Base-by-base conservation (phyloP, 1,140 invertebrate genomes). In the Xylocopa sonorina region DNA sequence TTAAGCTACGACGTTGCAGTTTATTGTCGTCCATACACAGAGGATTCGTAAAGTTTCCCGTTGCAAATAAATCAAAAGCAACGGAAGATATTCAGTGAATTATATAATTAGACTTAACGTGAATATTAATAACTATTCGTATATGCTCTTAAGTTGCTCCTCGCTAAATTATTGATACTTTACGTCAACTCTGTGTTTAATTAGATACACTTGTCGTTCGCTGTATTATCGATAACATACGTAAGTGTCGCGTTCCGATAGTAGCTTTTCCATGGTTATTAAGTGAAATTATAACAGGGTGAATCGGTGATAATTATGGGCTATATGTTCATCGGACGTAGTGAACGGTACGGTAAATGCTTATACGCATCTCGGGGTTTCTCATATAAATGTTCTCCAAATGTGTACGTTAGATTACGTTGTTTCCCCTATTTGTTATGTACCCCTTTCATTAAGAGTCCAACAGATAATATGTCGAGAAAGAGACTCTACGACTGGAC, bases 401-500 rank as follows among this genome's bases (percentile, higher is more conserved):
- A 78, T 63, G 58, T 84, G 60, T 60, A 84, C 43, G 78, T 66
- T 79, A 48, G 41, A 75, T 84, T 48, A 14, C 34, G 62, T 53
- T 68, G 27, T 34, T n/a, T 48, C 51, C 78, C 57, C 57, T 10
- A 53, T 83, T 57, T 60, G 57, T 82, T 69, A 57, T 6, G 48
- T 32, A 67, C 50, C 68, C 58, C 53, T 55, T n/a, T 67, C 46
- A 21, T 62, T 32, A 82, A 72, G 57, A 55, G 82, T 46, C 80
- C 66, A 51, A 53, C 64, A 72, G 53, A 71, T 74, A 48, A 48
- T 78, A 80, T 71, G 43, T 78, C 48, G 76, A 46, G 43, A 84
- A 82, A 88, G 86, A 86, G 82, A 88, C 73, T 78, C 87, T 80
- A 83, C 80, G 74, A 81, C 63, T 73, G 86, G 87, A 88, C 88